Base-by-base conservation (phyloP, 2,888 invertebrate species). In the Microctonus brassicae region DNA sequence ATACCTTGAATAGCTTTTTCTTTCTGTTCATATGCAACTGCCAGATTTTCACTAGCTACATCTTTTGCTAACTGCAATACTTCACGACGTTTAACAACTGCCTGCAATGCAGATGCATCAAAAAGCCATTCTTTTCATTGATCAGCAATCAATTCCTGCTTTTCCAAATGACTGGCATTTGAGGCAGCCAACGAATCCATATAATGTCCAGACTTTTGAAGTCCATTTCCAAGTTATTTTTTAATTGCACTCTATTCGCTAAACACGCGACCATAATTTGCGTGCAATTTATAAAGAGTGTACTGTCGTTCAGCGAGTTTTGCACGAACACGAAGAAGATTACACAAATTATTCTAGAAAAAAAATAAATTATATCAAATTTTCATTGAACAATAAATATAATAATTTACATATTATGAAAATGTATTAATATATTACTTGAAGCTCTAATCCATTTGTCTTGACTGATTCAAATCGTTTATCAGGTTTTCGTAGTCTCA, bases 61-160 rank as follows among this genome's bases (percentile, higher is more conserved):
- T 95, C 95, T 55, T 93, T 88, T 66, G 93, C 90, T 20, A 94
- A 88, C 85, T 95, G 94, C 75, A 94, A 80, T 94, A n/a, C n/a
- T n/a, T n/a, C n/a, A n/a, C n/a, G n/a, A n/a, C n/a, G n/a, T n/a
- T n/a, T n/a, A n/a, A n/a, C 94, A 29, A 95, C 91, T 74, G 92
- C 92, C 85, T 94, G 93, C 65, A 95, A 85, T 0, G 95, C 93
- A 29, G 91, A 91, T 0, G 94, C 93, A 83, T 92, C 95, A 83
- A 94, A 94, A 70, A 94, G 86, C 86, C 95, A 95, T 86, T 95
- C 95, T 83, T 95, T 95, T 67, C 95, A 87, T 86, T 95, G 95
- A 85, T 95, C 95, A 0, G 94, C 94, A 70, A 94, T 89, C 78
- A 94, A 91, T 81, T 95, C 95, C 83, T 95, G 95, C 79, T 95